Evolutionary conservation across 2,888 invertebrate species (phyloP).

Genomic region (Callyntrura sp.): DNA sequence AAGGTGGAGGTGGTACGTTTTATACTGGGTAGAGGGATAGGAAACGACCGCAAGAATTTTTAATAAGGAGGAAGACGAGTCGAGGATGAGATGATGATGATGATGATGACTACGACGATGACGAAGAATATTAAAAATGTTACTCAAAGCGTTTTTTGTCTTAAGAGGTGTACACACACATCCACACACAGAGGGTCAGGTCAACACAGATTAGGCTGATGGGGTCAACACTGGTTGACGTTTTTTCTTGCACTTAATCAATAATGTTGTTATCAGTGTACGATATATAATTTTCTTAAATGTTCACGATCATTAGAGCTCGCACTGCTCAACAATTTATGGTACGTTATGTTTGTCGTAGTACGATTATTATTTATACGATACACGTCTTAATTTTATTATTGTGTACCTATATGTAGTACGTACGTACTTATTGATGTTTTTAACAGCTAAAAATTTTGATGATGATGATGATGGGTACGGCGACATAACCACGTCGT

Average conservation of each 20-base stretch:
- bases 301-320: not conserved
- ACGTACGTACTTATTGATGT: too few species aligned
- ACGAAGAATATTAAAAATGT: slow-evolving; percentile 29
- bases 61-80: too few species aligned
- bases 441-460: not conserved
- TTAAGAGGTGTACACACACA: slow-evolving; percentile 51
- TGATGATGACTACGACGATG: slow-evolving; percentile 2
- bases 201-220: slow-evolving; percentile 47
- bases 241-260: slow-evolving; percentile 77
- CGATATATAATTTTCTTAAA: not conserved
- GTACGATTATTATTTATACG: too few species aligned
- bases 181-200: slow-evolving; percentile 51
- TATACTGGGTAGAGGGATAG: not conserved
- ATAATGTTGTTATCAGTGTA: slow-evolving; percentile 55
- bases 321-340: too few species aligned
- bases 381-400: too few species aligned
- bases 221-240: slow-evolving; percentile 76
- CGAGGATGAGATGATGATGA: not conserved
- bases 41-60: slow-evolving; percentile 5
- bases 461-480: slow-evolving; percentile 1
- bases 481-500: slow-evolving; percentile 13
- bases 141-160: slow-evolving; percentile 35
- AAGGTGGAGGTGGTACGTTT: not conserved
- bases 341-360: not conserved
- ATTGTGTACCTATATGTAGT: too few species aligned